These are phyloP conservation scores for Porites cylindrica DNA, from an alignment of 92 coral and sea anemone genomes.

Conservation along the genomic window DNA sequence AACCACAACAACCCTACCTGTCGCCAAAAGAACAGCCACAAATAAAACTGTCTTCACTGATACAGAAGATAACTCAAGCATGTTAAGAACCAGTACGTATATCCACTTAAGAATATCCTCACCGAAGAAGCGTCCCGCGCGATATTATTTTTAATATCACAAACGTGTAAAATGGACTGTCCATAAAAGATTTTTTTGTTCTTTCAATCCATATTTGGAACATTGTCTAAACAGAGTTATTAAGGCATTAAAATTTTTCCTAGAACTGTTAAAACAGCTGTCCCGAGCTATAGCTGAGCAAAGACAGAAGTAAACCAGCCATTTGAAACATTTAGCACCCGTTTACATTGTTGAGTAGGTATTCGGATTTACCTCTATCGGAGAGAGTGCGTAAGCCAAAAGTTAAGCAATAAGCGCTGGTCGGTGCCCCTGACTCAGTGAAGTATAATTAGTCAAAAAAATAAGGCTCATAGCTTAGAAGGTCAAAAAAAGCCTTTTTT, in stretches of 20 bases:
- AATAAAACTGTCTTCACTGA: conserved; percentile 51
- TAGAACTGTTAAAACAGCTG: conserved; percentile 40
- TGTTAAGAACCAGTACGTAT: not conserved
- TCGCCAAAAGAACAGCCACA: conserved; percentile 17
- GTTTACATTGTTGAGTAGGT: not conserved
- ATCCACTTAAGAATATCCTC: not conserved
- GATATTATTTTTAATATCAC: not conserved
- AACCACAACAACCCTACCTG: conserved; percentile 29
- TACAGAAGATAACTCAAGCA: conserved; percentile 28
- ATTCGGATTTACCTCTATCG: not conserved
- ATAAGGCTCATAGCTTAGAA: too few species aligned
- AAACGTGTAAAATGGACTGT: conserved; percentile 34
- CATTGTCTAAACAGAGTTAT: not conserved
- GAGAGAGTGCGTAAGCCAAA: not conserved
- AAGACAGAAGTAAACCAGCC: conserved; percentile 15
- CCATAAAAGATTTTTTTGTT: not conserved
- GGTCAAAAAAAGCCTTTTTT: not conserved
- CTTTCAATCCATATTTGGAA: conserved; percentile 35
- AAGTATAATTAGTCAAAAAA: too few species aligned
- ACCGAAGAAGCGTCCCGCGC: not conserved
- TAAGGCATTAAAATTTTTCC: not conserved
- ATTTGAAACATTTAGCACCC: conserved; percentile 22
- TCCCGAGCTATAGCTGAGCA: conserved; percentile 17
- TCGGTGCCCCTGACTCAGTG: not conserved
- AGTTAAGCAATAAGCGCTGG: not conserved